Evolutionary conservation across 2,888 invertebrate species (phyloP), one percentile per base, ranked within the genome.

Genomic region (Rhingia rostrata): DNA sequence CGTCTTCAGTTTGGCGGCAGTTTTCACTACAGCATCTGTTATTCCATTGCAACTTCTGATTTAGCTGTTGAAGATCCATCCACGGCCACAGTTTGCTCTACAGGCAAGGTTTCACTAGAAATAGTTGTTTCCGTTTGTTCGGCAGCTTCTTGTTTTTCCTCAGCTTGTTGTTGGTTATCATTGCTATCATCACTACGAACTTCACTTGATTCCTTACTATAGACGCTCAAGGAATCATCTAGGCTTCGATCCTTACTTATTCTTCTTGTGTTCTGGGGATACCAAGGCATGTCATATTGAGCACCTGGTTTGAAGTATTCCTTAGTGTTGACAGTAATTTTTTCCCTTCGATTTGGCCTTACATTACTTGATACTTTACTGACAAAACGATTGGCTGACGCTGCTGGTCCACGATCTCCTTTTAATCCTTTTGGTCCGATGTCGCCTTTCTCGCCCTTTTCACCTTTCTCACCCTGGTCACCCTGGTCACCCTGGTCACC

Each of bases 251-350:
- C 39, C 1, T 10, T 39, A 6, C 33, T 72, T 58, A 10, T 73
- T 64, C 10, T 77, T 5, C 80, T 33, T 35, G n/a, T 81, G 72
- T 5, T 75, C 83, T 30, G 60, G 69, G 14, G 84, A 67, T 6
- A 77, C 73, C 54, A 22, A 22, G 22, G 22, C 22, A 22, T 2
- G 22, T 22, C 2, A 22, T 22, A 1, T 2, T 22, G n/a, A n/a
- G n/a, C n/a, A n/a, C n/a, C n/a, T n/a, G n/a, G n/a, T n/a, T n/a
- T n/a, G n/a, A n/a, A 22, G 22, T 22, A 22, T 2, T 22, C 22
- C 1, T 22, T 22, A 74, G 66, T 3, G 75, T 81, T 6, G 33
- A 49, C 30, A 45, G 12, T 45, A 43, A 78, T 4, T 41, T 30
- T 86, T 86, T 88, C 10, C 4, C 1, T 12, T 41, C 35, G 35